Conservation (phyloP, 2,797 vertebrate genomes). For the Cynopterus sphinx region DNA sequence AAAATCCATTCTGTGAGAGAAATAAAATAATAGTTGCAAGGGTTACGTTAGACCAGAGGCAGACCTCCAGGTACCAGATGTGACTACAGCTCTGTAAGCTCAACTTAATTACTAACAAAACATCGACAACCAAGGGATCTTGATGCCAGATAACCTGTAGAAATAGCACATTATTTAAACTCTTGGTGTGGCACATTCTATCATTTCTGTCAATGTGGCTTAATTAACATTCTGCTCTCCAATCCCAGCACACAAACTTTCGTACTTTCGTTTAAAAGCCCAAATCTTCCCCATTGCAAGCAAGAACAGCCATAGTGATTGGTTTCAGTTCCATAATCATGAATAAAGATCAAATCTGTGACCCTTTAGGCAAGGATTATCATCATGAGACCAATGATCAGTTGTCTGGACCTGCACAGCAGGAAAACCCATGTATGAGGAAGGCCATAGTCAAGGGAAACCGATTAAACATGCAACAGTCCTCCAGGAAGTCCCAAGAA, state of each 20-base stretch:
- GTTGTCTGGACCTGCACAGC: background rate
- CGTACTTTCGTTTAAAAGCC: background rate
- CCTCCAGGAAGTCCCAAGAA: background rate
- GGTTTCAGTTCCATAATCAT: background rate
- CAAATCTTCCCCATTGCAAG: background rate
- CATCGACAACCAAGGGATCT: background rate
- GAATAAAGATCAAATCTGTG: conserved; percentile 61
- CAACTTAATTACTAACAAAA: background rate
- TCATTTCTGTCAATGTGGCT: background rate
- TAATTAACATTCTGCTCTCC: conserved; percentile 37
- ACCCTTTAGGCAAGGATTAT: conserved; percentile 64
- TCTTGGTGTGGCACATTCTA: background rate
- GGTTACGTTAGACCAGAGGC: background rate
- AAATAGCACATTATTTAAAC: conserved; percentile 8
- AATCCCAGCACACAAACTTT: background rate
- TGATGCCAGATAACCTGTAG: background rate
- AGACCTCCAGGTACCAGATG: background rate
- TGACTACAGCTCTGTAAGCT: background rate
- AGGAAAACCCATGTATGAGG: background rate
- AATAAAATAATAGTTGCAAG: conserved; percentile 52
- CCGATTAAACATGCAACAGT: background rate
- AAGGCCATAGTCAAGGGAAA: background rate
- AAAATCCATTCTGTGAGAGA: conserved; percentile 29
- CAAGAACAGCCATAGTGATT: background rate
- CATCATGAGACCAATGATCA: conserved; percentile 40